These are phyloP conservation scores for Chrysocyon brachyurus DNA, from an alignment of 2,797 vertebrate genomes.

Conservation along the genomic window DNA sequence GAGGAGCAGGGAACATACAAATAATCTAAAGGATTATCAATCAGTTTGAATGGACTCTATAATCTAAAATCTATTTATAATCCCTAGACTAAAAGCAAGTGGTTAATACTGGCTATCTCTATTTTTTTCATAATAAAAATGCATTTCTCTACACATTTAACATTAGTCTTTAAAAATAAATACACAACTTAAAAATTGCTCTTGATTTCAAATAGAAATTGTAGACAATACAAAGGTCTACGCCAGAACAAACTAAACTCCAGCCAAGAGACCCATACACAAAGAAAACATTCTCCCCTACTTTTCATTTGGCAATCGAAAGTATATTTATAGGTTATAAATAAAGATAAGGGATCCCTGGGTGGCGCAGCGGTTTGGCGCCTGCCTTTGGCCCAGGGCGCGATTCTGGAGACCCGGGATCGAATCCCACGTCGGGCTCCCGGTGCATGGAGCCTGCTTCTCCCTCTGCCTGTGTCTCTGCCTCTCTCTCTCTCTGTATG, in stretches of 20 bases:
- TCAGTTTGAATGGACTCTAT: not conserved
- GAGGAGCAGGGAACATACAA: not conserved
- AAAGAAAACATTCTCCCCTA: not conserved
- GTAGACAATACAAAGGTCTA: not conserved
- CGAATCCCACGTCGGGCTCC: too few species aligned
- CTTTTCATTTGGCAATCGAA: not conserved
- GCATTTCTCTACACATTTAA: not conserved
- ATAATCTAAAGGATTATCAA: not conserved
- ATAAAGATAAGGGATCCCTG: too few species aligned
- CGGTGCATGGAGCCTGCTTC: too few species aligned
- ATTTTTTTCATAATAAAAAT: conserved; percentile 37
- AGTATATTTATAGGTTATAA: not conserved
- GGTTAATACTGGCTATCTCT: conserved; percentile 38
- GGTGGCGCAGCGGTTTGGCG: too few species aligned
- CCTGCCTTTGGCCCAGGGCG: too few species aligned
- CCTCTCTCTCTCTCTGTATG: too few species aligned
- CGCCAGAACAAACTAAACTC: not conserved
- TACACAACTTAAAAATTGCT: not conserved
- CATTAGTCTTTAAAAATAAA: not conserved
- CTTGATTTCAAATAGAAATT: conserved; percentile 34
- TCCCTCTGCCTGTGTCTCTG: too few species aligned
- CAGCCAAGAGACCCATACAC: not conserved
- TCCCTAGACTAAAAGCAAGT: not conserved
- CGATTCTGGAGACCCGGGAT: too few species aligned
- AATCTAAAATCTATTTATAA: conserved; percentile 25